Evolutionary conservation across 2,113 vertebrate species (phyloP), one percentile per base, ranked within the genome.

Genomic region (Cololabis saira): DNA sequence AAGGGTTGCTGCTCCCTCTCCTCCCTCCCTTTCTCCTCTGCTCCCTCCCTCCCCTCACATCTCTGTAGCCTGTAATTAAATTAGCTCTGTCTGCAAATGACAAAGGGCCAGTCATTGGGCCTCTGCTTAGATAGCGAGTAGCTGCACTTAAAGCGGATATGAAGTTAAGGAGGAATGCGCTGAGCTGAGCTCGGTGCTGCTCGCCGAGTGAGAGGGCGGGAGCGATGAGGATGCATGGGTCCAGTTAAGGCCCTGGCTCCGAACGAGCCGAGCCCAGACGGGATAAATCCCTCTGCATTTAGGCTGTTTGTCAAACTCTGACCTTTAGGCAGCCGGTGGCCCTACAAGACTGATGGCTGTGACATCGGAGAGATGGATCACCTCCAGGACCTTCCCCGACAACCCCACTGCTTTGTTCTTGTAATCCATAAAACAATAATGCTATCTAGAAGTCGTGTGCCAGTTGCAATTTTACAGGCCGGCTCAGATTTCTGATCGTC

Each of bases 101-200:
- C 89, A 90, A 86, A 82, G 82, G 72, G 80, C 62, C 86, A 86
- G 87, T 89, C 77, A 89, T 82, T 81, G 30, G 43, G 72, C 62
- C 72, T 74, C 59, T 79, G 81, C 78, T 82, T 84, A 70, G 77
- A 89, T 73, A 61, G 83, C 74, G 15, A 80, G 79, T 61, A 40
- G 65, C 78, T 74, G 84, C 75, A 80, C 70, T 84, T 66, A 52
- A 24, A 84, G 82, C 67, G 85, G 85, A 91, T 84, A 88, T 86
- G 76, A 88, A 90, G 82, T 88, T 88, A 88, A 67, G 71, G 67
- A 87, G 87, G 89, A 90, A 91, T 91, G 84, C 37, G 71, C 81
- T 71, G 69, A 68, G 72, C 45, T 40, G 60, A 52, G 74, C 37
- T 27, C 16, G 37, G 61, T 54, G 71, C 56, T 24, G 56, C 61